phyloP scores from a whole-genome alignment of 2,888 invertebrate species.

The Margaritifera margaritifera region DNA sequence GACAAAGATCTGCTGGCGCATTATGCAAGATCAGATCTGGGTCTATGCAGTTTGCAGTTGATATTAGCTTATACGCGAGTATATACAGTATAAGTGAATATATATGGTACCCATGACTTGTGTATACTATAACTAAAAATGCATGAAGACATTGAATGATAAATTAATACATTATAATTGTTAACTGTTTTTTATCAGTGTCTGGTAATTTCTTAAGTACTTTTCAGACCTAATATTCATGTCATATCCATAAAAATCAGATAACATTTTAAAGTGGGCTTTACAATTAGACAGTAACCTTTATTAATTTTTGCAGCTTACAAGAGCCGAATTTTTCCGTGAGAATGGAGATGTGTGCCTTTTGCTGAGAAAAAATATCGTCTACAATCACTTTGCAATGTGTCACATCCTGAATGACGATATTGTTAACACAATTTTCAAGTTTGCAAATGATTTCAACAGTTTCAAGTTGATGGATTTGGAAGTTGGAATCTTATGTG shows the following conservation, averaged over 20 bases:
- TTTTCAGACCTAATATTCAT: neutral
- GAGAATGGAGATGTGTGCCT: conserved; percentile 51
- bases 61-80: too few species aligned
- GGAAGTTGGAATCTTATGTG: conserved; percentile 57
- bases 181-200: too few species aligned
- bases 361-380: conserved; percentile 44
- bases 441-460: conserved; percentile 57
- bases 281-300: neutral
- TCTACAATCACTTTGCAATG: conserved; percentile 61
- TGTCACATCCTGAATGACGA: conserved; percentile 51
- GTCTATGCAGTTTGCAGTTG: too few species aligned
- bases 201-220: too few species aligned
- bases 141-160: too few species aligned
- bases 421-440: conserved; percentile 50
- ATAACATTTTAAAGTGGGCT: neutral
- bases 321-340: conserved; percentile 52
- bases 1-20: too few species aligned
- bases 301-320: conserved; percentile 43
- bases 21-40: too few species aligned
- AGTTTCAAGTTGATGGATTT: conserved; percentile 46
- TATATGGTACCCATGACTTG: too few species aligned
- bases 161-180: too few species aligned
- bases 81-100: too few species aligned
- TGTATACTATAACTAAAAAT: too few species aligned
- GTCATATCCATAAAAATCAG: neutral